These are phyloP conservation scores for Alosa alosa DNA, from an alignment of 2,113 vertebrate species.

Conservation along the genomic window DNA sequence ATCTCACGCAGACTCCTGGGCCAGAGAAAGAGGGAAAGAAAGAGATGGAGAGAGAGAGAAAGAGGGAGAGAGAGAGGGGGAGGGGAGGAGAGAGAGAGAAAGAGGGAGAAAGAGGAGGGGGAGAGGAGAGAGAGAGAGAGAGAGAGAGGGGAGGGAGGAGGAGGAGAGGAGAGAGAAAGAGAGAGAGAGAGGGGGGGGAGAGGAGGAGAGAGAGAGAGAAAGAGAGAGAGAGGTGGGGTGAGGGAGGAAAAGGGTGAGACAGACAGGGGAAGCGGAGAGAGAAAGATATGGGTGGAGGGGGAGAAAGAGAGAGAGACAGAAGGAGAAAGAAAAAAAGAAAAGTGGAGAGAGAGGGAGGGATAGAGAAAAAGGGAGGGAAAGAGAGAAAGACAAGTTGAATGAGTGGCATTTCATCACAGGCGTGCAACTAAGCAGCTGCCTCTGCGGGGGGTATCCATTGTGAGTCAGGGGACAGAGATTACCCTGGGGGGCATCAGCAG, in stretches of 20 bases:
- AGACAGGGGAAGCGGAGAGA: not conserved
- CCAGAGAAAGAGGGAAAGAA: not conserved
- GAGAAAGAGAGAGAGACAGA: not conserved
- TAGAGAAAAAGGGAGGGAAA: not conserved
- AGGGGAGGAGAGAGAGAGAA: no score
- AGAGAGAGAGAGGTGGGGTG: not conserved
- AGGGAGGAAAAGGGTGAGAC: not conserved
- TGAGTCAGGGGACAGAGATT: no score
- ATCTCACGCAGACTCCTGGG: conserved; percentile 89
- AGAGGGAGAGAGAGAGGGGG: not conserved
- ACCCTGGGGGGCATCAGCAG: no score
- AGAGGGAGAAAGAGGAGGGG: no score
- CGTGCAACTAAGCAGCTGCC: no score
- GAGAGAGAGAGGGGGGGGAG: not conserved
- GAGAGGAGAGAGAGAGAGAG: no score
- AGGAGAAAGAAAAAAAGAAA: not conserved
- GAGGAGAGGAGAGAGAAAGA: not conserved
- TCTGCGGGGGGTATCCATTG: no score
- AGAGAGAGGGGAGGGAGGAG: not conserved
- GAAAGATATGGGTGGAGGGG: not conserved
- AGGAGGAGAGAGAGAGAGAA: not conserved
- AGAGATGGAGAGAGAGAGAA: not conserved
- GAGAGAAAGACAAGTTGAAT: not conserved
- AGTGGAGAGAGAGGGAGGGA: not conserved
- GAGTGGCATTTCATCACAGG: no score